These are phyloP conservation scores for Caenorhabditis inopinata DNA, from an alignment of 1,140 invertebrate genomes.

Conservation along the genomic window DNA sequence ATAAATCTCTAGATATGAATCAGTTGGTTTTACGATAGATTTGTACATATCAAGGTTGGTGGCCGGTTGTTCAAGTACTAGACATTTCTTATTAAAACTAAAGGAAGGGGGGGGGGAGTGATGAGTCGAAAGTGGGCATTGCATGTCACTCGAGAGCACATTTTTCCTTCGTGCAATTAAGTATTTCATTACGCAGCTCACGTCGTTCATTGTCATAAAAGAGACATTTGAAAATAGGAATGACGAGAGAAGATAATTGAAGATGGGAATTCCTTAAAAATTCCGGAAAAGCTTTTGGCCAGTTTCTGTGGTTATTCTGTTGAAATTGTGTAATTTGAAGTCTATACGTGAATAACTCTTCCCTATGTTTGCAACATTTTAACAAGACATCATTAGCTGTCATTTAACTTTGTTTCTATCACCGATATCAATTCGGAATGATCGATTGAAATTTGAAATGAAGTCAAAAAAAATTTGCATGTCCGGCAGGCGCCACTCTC, in stretches of 20 bases:
- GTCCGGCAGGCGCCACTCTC: not conserved
- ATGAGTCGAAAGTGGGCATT: conserved; percentile 12
- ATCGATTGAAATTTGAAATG: not conserved
- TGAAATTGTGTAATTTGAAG: not conserved
- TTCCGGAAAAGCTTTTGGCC: not conserved
- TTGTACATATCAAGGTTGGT: conserved; percentile 23
- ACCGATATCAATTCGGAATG: not conserved
- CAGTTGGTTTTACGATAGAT: conserved; percentile 23
- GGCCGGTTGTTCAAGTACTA: conserved; percentile 4
- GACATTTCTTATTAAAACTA: not conserved
- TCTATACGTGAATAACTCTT: not conserved
- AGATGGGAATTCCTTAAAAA: not conserved
- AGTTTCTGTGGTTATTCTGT: too few relatives aligned
- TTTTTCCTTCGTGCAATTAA: conserved; percentile 13
- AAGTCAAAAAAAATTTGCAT: not conserved
- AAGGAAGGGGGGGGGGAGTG: not conserved
- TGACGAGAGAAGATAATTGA: not conserved
- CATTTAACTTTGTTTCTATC: not conserved
- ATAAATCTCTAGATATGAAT: conserved; percentile 31
- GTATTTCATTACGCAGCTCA: conserved; percentile 30
- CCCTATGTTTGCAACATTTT: too few relatives aligned
- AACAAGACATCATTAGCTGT: too few relatives aligned
- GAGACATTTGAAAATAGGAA: not conserved
- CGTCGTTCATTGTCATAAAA: conserved; percentile 30
- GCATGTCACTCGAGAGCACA: conserved; percentile 28